Percentiles rank a stretch among this genome's conserved stretches.
Evolutionary conservation across 2,888 invertebrate genomes (phyloP).

Genomic region (Catocala nupta): DNA sequence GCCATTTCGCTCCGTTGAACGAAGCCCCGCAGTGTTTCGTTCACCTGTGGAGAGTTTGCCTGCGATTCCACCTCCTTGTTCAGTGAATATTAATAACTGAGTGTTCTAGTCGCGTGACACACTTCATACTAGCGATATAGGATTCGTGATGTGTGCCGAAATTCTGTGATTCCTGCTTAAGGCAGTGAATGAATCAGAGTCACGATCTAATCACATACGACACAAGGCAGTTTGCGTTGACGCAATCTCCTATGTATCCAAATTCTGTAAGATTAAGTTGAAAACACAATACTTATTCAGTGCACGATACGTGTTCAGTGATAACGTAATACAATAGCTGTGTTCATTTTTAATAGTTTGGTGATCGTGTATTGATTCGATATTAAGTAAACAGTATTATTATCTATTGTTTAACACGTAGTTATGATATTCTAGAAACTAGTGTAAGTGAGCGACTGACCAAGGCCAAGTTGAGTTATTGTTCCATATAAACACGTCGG

Average conservation of each 20-base stretch:
- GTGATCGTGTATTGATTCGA: conserved; percentile 44
- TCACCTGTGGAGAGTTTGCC: conserved; percentile 68
- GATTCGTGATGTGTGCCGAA: conserved; percentile 53
- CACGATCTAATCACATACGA: conserved; percentile 45
- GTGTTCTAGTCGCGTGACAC: conserved; percentile 60
- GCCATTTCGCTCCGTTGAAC: conserved; percentile 75
- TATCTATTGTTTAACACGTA: conserved; percentile 43
- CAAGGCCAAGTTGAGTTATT: conserved; percentile 76
- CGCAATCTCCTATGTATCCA: conserved; percentile 46
- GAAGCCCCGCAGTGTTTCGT: conserved; percentile 72
- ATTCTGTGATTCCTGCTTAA: conserved; percentile 51
- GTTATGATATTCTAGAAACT: conserved; percentile 61
- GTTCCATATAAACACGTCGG: conserved; percentile 55
- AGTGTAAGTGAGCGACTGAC: conserved; percentile 57
- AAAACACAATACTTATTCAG: conserved; percentile 31
- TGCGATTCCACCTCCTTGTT: conserved; percentile 56
- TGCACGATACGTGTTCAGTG: conserved; percentile 39
- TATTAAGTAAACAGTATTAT: conserved; percentile 41
- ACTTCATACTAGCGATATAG: conserved; percentile 44
- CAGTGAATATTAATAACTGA: conserved; percentile 56
- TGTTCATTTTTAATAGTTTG: conserved; percentile 28
- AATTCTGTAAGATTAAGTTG: conserved; percentile 39
- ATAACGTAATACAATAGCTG: conserved; percentile 45
- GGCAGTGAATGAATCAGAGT: conserved; percentile 58
- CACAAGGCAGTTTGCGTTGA: conserved; percentile 51